A percentile compares a stretch with the other conserved stretches of the same genome.
These are phyloP conservation scores for Ganaspis sp. DNA, from an alignment of 1,140 invertebrate genomes.

Conservation along the genomic window DNA sequence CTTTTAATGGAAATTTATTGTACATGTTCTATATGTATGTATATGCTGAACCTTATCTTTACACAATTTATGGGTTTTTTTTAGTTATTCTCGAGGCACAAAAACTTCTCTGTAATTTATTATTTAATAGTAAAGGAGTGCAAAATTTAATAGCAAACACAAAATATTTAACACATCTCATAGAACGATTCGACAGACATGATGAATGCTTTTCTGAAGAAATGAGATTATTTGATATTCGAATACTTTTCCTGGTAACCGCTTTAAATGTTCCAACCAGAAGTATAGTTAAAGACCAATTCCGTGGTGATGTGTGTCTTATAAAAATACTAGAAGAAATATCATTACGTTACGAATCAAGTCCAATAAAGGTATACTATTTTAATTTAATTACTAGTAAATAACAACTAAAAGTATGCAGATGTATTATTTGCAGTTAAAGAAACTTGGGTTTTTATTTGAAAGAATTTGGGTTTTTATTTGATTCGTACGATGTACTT, in stretches of 20 bases:
- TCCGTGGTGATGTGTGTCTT: constrained; percentile 88
- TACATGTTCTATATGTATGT: constrained; percentile 32
- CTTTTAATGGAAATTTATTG: too few species aligned
- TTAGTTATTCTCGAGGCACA: constrained; percentile 85
- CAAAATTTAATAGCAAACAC: constrained; percentile 84
- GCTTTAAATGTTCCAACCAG: constrained; percentile 86
- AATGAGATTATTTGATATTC: constrained; percentile 91
- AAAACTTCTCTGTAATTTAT: constrained; percentile 93
- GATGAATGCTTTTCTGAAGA: constrained; percentile 79
- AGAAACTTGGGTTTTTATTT: too few species aligned
- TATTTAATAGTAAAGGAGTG: constrained; percentile 87
- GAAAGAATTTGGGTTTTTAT: too few species aligned
- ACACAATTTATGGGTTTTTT: constrained; percentile 62
- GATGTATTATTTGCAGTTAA: too few species aligned
- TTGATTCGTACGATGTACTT: too few species aligned
- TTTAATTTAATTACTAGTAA: too few species aligned
- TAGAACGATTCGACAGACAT: constrained; percentile 85
- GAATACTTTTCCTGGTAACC: constrained; percentile 91
- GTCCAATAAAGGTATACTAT: constrained; percentile 52
- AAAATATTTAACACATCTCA: constrained; percentile 83
- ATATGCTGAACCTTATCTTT: constrained; percentile 18
- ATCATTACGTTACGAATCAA: constrained; percentile 68
- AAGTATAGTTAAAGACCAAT: constrained; percentile 83
- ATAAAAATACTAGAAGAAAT: constrained; percentile 88
- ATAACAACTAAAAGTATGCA: too few species aligned